Evolutionary conservation across 1,140 invertebrate genomes (phyloP).

Genomic region (Meloidogyne hapla): DNA sequence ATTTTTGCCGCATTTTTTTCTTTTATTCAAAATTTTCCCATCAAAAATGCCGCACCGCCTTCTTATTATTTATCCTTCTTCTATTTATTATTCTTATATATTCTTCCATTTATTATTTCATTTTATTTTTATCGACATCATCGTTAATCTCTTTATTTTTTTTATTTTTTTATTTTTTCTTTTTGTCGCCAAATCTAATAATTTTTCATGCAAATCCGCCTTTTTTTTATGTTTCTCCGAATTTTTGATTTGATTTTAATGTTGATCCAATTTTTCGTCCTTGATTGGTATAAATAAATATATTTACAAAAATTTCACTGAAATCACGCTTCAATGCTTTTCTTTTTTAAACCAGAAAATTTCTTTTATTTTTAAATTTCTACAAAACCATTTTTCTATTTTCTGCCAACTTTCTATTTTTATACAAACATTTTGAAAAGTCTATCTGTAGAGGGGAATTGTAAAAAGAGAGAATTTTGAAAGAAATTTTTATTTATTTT

Average conservation of each 20-base stretch:
- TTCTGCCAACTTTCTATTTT: no score
- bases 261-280: background rate
- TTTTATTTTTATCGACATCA: background rate
- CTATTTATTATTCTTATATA: background rate
- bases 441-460: no score
- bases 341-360: background rate
- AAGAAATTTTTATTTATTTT: no score
- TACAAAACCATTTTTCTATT: background rate
- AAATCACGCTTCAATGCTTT: background rate
- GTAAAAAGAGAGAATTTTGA: no score
- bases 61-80: background rate
- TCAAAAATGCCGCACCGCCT: background rate
- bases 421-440: no score
- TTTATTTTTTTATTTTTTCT: background rate
- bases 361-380: background rate
- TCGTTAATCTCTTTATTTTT: background rate
- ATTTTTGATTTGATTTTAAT: background rate
- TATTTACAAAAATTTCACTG: background rate
- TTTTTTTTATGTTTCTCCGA: no score
- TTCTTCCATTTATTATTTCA: no score
- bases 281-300: background rate
- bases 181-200: background rate
- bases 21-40: constrained; percentile 14
- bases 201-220: no score
- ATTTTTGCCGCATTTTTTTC: constrained; percentile 21